Percentiles rank a stretch among this genome's conserved stretches.
These are phyloP conservation scores for Sebastes hubbsi DNA, from an alignment of 2,797 vertebrate genomes.

Conservation along the genomic window DNA sequence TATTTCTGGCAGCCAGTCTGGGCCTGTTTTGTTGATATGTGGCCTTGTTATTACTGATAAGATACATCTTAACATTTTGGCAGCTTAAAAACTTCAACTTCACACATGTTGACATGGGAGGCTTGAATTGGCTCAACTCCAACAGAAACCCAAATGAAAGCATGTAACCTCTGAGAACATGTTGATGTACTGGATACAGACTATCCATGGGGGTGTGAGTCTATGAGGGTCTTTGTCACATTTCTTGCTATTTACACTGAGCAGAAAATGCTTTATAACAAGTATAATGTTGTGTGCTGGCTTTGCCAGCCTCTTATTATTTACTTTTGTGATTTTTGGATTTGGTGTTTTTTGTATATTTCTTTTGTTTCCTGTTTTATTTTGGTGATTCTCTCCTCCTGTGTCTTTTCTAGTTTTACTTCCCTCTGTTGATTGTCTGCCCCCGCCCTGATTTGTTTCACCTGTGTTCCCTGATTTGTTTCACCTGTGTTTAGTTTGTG, in stretches of 20 bases:
- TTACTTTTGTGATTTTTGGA: too few species aligned
- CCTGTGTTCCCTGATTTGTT: too few species aligned
- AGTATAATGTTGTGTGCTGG: too few species aligned
- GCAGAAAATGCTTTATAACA: neutral
- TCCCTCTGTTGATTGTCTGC: too few species aligned
- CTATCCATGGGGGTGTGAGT: neutral
- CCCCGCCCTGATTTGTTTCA: too few species aligned
- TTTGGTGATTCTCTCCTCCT: too few species aligned
- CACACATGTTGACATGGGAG: neutral
- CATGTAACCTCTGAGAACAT: neutral
- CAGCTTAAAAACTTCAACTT: neutral
- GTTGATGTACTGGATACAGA: neutral
- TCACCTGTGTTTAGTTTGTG: too few species aligned
- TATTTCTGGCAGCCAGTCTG: constrained; percentile 22
- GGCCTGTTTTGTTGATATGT: neutral
- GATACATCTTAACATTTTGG: constrained; percentile 12
- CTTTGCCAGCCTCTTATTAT: too few species aligned
- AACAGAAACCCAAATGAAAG: constrained; percentile 7
- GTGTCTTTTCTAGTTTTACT: too few species aligned
- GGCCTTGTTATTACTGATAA: constrained; percentile 10
- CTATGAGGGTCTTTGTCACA: neutral
- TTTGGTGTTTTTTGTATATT: too few species aligned
- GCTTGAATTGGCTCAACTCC: neutral
- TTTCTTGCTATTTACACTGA: neutral
- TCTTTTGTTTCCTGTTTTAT: too few species aligned